Evolutionary conservation across 2,113 vertebrate genomes (phyloP), one percentile per base, ranked within the genome.

Genomic region (Hiodon alosoides): DNA sequence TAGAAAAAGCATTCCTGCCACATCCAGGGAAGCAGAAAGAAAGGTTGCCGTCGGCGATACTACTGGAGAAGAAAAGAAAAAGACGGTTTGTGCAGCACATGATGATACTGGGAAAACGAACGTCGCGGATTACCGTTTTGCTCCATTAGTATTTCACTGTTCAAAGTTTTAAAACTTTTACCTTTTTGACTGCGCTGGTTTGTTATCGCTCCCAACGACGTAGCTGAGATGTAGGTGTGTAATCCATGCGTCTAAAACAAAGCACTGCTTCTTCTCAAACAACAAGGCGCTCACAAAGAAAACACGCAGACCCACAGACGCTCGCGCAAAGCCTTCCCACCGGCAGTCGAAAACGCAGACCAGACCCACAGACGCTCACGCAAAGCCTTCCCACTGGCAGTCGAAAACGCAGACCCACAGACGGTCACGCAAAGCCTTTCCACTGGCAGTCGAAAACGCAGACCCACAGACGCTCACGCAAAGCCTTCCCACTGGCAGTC

Each of bases 191-290:
- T 77, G 76, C 79, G 79, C 83, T 79, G 83, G 84, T 85, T 87
- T 82, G 51, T 60, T 81, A 84, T 80, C 81, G 86, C 79, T 72
- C 72, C 81, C 70, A 77, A 78, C 69, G 80, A 79, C 66, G 74
- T 77, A 53, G 62, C 46, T 73, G 11, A 87, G 79, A 67, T 81
- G 80, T 81, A 73, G 77, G 70, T 80, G 81, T 80, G 73, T 77
- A 66, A 0, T 31, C 72, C 14, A 67, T 76, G 58, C 55, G 72
- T 60, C 46, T 76, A 74, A 74, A 73, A 77, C 79, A 82, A 81
- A 78, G 64, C 72, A 59, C 83, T 67, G 69, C 71, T 83, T 79
- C 81, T 78, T 69, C 78, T 52, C 77, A 79, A 78, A 72, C 61
- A 79, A 61, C 76, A 47, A 72, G 74, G 82, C 72, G 58, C 66